These are phyloP conservation scores for Pangasius djambal DNA, from an alignment of 2,797 vertebrate species.

Conservation along the genomic window DNA sequence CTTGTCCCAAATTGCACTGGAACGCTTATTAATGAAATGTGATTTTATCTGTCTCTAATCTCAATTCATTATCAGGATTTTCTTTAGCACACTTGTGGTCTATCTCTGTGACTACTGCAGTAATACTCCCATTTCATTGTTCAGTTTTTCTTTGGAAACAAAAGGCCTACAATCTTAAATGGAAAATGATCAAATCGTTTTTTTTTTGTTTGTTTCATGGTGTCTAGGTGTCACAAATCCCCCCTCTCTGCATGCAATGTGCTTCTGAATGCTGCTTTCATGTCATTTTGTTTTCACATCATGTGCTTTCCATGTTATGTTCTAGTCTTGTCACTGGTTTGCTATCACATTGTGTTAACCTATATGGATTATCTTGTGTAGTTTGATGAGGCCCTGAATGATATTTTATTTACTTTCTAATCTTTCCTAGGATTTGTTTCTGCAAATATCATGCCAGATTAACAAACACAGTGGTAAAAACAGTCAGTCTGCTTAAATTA, in stretches of 20 bases:
- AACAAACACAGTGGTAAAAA: neutral
- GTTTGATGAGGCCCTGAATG: neutral
- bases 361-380: neutral
- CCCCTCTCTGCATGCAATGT: neutral
- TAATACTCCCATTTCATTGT: neutral
- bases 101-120: neutral
- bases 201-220: neutral
- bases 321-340: neutral
- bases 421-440: neutral
- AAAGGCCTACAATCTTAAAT: neutral
- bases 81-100: neutral
- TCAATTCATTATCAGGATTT: neutral
- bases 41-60: slow-evolving; percentile 15
- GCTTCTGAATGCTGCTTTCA: neutral
- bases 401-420: neutral
- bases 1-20: slow-evolving; percentile 31
- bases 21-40: slow-evolving; percentile 45
- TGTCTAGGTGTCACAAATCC: neutral
- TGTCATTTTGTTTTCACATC: neutral
- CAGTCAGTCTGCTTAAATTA: neutral
- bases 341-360: neutral
- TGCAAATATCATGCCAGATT: neutral
- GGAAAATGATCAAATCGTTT: neutral
- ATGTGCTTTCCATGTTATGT: neutral
- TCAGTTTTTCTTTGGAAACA: neutral